phyloP scores from a whole-genome alignment of 2,888 invertebrate species.

The Perithous albicinctus region DNA sequence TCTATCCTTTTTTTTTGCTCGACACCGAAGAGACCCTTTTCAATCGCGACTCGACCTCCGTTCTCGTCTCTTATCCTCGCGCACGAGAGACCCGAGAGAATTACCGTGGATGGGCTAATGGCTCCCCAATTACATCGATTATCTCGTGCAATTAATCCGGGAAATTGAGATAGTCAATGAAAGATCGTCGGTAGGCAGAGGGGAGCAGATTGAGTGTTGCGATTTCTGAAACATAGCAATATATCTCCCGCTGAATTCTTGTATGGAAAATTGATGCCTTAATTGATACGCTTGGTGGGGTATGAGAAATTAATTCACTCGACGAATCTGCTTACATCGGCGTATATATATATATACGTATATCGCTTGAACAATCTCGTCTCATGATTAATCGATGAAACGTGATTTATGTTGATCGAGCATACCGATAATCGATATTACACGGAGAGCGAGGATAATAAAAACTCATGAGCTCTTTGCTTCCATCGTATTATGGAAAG shows the following conservation, averaged over 20 bases:
- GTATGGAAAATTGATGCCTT: too few species aligned
- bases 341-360: too few species aligned
- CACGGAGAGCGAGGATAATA: too few species aligned
- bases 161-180: neutral
- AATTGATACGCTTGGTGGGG: too few species aligned
- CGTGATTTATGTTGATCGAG: too few species aligned
- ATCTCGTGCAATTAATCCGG: neutral
- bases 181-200: neutral
- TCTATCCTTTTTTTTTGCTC: neutral
- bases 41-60: neutral
- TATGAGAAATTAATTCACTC: too few species aligned
- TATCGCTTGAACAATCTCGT: too few species aligned
- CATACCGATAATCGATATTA: too few species aligned
- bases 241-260: neutral
- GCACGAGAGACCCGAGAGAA: neutral
- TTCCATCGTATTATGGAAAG: too few species aligned
- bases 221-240: neutral
- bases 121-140: neutral
- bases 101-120: neutral
- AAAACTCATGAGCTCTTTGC: too few species aligned
- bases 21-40: neutral
- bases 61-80: neutral
- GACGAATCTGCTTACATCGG: too few species aligned
- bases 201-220: neutral
- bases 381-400: too few species aligned